These are phyloP conservation scores for Nyctereutes procyonoides DNA, from an alignment of 2,113 vertebrate species.

Conservation along the genomic window DNA sequence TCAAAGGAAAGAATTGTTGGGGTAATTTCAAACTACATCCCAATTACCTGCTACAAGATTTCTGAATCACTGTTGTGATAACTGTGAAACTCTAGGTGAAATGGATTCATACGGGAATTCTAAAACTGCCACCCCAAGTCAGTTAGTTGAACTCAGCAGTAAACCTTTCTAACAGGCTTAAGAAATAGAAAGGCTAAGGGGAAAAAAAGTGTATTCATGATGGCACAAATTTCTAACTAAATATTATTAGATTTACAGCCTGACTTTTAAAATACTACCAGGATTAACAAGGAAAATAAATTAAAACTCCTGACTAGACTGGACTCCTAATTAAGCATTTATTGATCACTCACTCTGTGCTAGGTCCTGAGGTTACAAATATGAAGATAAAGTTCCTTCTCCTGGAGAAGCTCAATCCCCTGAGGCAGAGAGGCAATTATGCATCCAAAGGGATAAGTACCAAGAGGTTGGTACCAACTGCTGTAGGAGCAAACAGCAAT, in stretches of 20 bases:
- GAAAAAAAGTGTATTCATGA: neutral
- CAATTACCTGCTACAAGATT: constrained; percentile 54
- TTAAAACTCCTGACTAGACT: constrained; percentile 11
- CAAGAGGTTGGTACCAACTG: neutral
- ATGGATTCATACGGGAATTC: constrained; percentile 6
- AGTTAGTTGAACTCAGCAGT: constrained; percentile 19
- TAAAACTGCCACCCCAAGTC: constrained; percentile 37
- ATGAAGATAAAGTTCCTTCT: constrained; percentile 19
- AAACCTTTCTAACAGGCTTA: constrained; percentile 18
- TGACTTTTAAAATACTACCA: constrained; percentile 41
- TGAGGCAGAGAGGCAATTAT: constrained; percentile 7
- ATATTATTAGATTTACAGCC: neutral
- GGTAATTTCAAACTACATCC: constrained; percentile 38
- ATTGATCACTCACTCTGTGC: neutral
- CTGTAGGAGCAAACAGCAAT: neutral
- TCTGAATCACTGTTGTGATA: constrained; percentile 28
- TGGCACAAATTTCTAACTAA: constrained; percentile 30
- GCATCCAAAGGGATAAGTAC: neutral
- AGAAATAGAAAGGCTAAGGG: neutral
- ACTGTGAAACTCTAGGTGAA: neutral
- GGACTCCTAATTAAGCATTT: neutral
- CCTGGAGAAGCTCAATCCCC: constrained; percentile 18
- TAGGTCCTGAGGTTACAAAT: neutral
- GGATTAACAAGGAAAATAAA: constrained; percentile 46
- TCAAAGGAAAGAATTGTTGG: constrained; percentile 41